Conservation (phyloP, 2,888 invertebrate species). For the Ophion ventricosus region DNA sequence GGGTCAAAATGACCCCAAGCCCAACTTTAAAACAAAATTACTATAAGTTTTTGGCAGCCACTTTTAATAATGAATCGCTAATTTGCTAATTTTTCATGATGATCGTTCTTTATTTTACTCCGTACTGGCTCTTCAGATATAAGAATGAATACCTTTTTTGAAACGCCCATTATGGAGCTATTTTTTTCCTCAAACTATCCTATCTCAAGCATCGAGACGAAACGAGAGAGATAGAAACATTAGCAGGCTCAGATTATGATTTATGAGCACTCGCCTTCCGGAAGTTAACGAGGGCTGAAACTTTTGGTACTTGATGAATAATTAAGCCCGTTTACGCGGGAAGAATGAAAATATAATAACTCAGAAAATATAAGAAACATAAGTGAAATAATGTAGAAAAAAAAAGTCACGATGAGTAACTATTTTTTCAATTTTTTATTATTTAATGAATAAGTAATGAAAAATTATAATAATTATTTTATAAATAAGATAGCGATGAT, state of each 20-base stretch:
- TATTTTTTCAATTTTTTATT: not conserved
- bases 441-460: not conserved
- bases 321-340: not conserved
- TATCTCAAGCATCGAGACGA: conserved; percentile 10
- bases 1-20: too few relatives aligned
- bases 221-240: not conserved
- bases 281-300: conserved; percentile 35
- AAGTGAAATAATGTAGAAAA: too few relatives aligned
- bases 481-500: not conserved
- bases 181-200: too few relatives aligned
- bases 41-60: too few relatives aligned
- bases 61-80: too few relatives aligned
- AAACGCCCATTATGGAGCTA: too few relatives aligned
- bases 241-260: not conserved
- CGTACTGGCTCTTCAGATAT: too few relatives aligned
- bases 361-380: not conserved
- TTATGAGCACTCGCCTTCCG: conserved; percentile 10
- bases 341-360: not conserved
- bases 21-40: too few relatives aligned
- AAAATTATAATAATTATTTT: not conserved
- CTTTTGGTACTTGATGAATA: conserved; percentile 21
- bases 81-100: too few relatives aligned
- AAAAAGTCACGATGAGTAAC: too few relatives aligned
- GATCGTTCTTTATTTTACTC: too few relatives aligned
- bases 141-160: too few relatives aligned